Evolutionary conservation across 1,140 invertebrate genomes (phyloP), one percentile per base, ranked within the genome.

Genomic region (Bombus superbus): DNA sequence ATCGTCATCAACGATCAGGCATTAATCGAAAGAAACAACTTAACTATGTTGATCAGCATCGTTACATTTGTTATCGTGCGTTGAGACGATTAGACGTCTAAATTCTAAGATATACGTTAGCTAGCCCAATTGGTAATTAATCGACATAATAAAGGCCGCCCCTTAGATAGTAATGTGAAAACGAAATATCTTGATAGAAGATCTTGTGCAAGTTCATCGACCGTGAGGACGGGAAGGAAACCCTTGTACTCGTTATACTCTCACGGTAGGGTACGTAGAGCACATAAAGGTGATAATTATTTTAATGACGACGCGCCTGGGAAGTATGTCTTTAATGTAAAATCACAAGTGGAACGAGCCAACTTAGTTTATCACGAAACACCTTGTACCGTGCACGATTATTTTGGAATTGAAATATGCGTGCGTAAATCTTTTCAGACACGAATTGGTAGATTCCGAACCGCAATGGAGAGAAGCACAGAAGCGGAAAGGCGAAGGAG

Each of bases 391-490:
- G 13, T 25, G 18, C n/a, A 57, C 2, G 8, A 53, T 32, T 35
- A 38, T 77, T 69, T 47, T 35, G 28, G n/a, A 69, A 25, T 64
- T 85, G 59, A 79, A 62, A 53, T 42, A 9, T 47, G 28, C 44
- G 28, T n/a, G 28, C 4, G 42, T 68, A 38, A 68, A 83, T 71
- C 66, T 64, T 90, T 87, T 75, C 28, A 95, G 94, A 91, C 96
- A 95, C 92, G 97, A 98, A 94, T 94, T 98, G 76, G 97, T 98
- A n/a, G 98, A 98, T 94, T 98, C 98, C 2, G 97, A 98, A 86
- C 96, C 97, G 38, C 98, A 98, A 93, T 98, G 98, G 98, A 97
- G 97, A 88, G 98, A 98, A 94, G 97, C 97, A 57, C 97, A 98
- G 93, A 96, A 97, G 91, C 96, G 97, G 89, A 97, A 97, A 92